These are phyloP conservation scores for Agriopis marginaria DNA, from an alignment of 2,888 invertebrate genomes.

Conservation along the genomic window DNA sequence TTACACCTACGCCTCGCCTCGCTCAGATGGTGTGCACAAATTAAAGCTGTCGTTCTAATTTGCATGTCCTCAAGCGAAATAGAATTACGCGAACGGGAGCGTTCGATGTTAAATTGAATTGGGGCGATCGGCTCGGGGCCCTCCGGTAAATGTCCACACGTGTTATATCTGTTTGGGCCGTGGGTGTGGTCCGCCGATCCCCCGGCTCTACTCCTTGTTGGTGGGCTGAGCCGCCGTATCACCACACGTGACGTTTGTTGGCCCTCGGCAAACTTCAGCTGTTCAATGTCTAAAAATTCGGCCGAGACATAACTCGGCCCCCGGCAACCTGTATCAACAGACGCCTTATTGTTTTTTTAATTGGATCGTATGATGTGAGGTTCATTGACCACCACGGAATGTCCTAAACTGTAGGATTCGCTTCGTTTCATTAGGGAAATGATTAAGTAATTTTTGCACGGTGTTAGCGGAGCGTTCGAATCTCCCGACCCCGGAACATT, in stretches of 20 bases:
- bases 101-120: not conserved
- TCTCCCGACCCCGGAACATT: not conserved
- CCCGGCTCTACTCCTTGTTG: not conserved
- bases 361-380: constrained; percentile 1
- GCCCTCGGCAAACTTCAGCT: not conserved
- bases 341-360: constrained; percentile 11
- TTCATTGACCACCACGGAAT: constrained; percentile 7
- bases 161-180: not conserved
- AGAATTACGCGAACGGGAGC: not conserved
- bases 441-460: not conserved
- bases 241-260: not conserved
- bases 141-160: not conserved
- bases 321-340: constrained; percentile 25
- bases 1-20: constrained; percentile 4
- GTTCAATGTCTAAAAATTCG: not conserved
- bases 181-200: not conserved
- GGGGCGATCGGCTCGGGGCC: not conserved
- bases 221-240: not conserved
- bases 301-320: not conserved
- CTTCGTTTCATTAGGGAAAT: not conserved
- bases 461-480: not conserved
- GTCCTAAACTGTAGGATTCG: not conserved
- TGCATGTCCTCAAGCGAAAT: not conserved
- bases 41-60: not conserved
- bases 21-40: not conserved